Evolutionary conservation across 2,888 invertebrate species (phyloP), one percentile per base, ranked within the genome.

Genomic region (Dioctria rufipes): DNA sequence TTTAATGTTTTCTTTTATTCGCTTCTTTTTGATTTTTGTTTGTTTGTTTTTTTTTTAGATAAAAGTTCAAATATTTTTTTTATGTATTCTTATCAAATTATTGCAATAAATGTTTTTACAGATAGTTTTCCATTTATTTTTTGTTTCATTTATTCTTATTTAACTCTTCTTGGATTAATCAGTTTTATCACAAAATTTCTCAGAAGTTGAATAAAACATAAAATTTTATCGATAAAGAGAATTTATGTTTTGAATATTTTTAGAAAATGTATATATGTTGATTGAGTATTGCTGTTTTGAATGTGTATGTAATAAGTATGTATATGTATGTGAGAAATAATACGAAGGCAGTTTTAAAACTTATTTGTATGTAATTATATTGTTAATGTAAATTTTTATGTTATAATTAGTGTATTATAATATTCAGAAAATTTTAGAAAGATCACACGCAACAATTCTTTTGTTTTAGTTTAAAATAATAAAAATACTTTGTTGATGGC

Each of bases 171-270:
- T 2, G 49, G 49, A 5, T 6, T 46, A 2, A 46, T 71, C 71
- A 71, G 11, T 54, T 71, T 46, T 42, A 49, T 71, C 49, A 51
- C 71, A 71, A 49, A 71, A 71, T 51, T 25, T 71, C 51, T 71
- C 5, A 13, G 71, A 49, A 71, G 51, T 71, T 51, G 54, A 71
- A 25, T 54, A 71, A 71, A 54, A 8, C 51, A 11, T 71, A 25
- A 25, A 25, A 25, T 25, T 71, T 54, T 13, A 71, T 71, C n/a
- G 51, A 54, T 54, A 51, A 71, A 51, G 71, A 71, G 71, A 40
- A 71, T 71, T 5, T 46, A 54, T 51, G 49, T 71, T 71, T 71
- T 67, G 46, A 67, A 51, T 71, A 54, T 51, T 71, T 43, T 71
- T 51, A 51, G 51, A 51, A 71, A 51, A 39, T 71, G 67, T 67